phyloP scores from a whole-genome alignment of 2,113 vertebrate species.

The Ciconia boyciana region DNA sequence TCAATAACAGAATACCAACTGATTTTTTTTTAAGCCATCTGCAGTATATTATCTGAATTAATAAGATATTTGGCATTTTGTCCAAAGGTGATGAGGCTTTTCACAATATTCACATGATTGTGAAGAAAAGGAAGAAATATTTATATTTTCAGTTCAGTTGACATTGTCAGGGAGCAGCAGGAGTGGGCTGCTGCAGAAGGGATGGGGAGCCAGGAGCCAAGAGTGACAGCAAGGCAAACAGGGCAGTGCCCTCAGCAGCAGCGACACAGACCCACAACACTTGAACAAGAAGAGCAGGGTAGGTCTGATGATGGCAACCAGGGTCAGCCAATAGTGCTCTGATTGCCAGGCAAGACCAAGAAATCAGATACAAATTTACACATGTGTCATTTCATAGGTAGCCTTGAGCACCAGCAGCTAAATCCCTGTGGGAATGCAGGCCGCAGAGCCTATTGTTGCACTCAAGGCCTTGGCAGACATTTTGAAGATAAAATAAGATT shows the following conservation, averaged over 20 bases:
- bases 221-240: not conserved
- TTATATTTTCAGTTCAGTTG: not conserved
- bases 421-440: not conserved
- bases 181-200: not conserved
- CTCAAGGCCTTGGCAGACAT: not conserved
- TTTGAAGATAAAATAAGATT: not conserved
- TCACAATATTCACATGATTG: not conserved
- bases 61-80: not conserved
- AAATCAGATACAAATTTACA: not conserved
- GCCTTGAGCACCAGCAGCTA: not conserved
- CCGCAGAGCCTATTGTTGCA: not conserved
- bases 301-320: not conserved
- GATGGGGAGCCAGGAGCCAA: not conserved
- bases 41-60: not conserved
- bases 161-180: not conserved
- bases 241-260: not conserved
- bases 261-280: rapidly evolving
- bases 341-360: not conserved
- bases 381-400: not conserved
- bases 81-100: not conserved
- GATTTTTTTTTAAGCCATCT: not conserved
- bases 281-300: not conserved
- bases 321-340: not conserved
- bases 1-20: not conserved
- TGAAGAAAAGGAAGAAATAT: not conserved